Percentiles rank a stretch among this genome's conserved stretches.
phyloP scores from a whole-genome alignment of 2,888 invertebrate species.

The Leptothorax acervorum region DNA sequence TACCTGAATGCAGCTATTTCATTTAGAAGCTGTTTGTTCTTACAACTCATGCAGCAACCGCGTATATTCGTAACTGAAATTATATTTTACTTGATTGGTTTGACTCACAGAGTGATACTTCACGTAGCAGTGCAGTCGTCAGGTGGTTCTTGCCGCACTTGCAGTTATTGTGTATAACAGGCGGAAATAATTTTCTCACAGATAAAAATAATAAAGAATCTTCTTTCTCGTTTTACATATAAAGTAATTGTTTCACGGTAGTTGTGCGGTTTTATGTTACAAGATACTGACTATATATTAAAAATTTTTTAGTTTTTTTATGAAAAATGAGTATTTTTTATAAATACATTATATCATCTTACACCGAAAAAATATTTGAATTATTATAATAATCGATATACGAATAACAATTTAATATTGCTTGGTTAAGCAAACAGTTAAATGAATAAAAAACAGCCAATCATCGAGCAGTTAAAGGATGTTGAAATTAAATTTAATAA shows the following conservation, averaged over 20 bases:
- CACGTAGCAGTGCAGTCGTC: neutral
- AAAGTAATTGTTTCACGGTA: neutral
- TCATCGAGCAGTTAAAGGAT: too few relatives aligned
- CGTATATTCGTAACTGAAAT: slow-evolving; percentile 16
- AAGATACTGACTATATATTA: too few relatives aligned
- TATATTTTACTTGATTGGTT: slow-evolving; percentile 29
- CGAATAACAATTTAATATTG: too few relatives aligned
- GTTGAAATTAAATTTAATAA: too few relatives aligned
- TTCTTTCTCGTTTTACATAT: neutral
- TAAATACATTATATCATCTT: too few relatives aligned
- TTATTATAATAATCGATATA: too few relatives aligned
- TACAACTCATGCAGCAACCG: neutral
- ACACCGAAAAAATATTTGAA: too few relatives aligned
- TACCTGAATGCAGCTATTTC: slow-evolving; percentile 12
- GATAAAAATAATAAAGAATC: neutral
- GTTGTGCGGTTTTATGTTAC: neutral
- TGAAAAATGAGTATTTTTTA: too few relatives aligned
- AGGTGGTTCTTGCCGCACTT: neutral
- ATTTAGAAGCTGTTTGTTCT: slow-evolving; percentile 30
- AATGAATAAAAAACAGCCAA: too few relatives aligned
- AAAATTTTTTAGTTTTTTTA: neutral
- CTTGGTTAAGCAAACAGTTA: too few relatives aligned
- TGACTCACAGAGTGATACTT: slow-evolving; percentile 18
- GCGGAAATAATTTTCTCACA: slow-evolving; percentile 9
- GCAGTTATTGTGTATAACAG: neutral